Base-by-base conservation (phyloP, 1,140 invertebrate species). In the Pseudachorutes palmiensis region DNA sequence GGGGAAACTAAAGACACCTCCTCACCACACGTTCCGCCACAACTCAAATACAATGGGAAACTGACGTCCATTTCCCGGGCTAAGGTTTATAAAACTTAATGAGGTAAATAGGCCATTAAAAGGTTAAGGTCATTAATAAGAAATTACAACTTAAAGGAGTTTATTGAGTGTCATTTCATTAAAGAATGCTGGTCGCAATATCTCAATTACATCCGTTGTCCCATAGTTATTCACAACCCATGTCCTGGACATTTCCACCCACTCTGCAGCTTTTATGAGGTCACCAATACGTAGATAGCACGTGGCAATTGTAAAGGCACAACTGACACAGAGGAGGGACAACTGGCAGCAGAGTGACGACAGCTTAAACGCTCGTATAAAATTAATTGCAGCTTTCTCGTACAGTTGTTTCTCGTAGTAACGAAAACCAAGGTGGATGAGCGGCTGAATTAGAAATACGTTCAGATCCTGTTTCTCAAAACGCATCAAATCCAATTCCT, bases 371-470 rank as follows among this genome's bases (percentile, higher is more conserved):
- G 26, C 26, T 9, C 30, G 2, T 3, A 5, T 12, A 30, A 60
- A 60, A 22, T 29, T 16, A 5, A 5, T 2, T 2, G 30, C 12
- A 12, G 58, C 22, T 16, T 28, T 31, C 29, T 26, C 29, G 58
- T 60, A 60, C 2, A 29, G 5, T 22, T 2, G 9, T 28, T 31
- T 22, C 31, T 60, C 58, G 22, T 60, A 60, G 30, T 16, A 31
- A 3, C 9, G 24, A 22, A 60, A 32, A 5, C 26, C 58, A 31
- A 31, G 26, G 14, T 60, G 3, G 14, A 60, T 5, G 26, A 60
- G 30, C 9, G 58, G 58, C 58, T 28, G 30, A 29, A 60, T 60
- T 31, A 60, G 30, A 60, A 60, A 60, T 26, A 60, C 30, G 58
- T 60, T 60, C 24, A 60, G 22, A 29, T 60, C 2, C 22, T 9